phyloP scores from a whole-genome alignment of 2,797 vertebrate genomes.

The Acipenser transmontanus region DNA sequence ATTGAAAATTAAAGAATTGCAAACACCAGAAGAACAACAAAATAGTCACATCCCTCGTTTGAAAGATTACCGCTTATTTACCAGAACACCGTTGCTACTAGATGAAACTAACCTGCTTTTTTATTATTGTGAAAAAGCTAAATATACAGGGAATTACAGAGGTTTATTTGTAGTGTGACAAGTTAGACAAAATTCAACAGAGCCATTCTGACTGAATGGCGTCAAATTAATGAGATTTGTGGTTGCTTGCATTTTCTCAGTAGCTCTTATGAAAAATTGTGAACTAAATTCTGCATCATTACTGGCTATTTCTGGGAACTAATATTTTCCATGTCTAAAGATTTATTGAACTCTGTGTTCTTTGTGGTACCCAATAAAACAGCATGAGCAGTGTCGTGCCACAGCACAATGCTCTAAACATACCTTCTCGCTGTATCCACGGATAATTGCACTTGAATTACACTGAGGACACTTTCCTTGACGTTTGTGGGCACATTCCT shows the following conservation, averaged over 20 bases:
- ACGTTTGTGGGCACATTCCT: constrained; percentile 27
- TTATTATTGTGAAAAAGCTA: no score
- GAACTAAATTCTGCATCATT: constrained; percentile 12
- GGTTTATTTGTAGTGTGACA: no score
- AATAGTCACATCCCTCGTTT: no score
- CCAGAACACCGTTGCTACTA: no score
- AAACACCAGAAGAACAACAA: no score
- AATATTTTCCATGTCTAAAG: constrained; percentile 23
- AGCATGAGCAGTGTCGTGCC: constrained; percentile 25
- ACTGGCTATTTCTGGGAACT: constrained; percentile 3
- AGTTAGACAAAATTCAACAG: no score
- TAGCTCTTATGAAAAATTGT: constrained; percentile 19
- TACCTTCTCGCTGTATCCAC: constrained; percentile 26
- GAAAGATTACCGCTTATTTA: no score
- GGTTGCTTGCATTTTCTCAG: not conserved
- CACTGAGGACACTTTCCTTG: not conserved
- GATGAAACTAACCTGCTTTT: no score
- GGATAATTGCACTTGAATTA: constrained; percentile 24
- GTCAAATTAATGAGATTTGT: no score
- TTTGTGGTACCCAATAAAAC: constrained; percentile 19
- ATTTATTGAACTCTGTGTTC: constrained; percentile 25
- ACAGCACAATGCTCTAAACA: constrained; percentile 26
- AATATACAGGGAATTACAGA: no score
- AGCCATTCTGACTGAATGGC: no score
- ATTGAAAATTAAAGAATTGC: no score